These are phyloP conservation scores for Misgurnus mizolepis DNA, from an alignment of 2,113 vertebrate species.

Conservation along the genomic window DNA sequence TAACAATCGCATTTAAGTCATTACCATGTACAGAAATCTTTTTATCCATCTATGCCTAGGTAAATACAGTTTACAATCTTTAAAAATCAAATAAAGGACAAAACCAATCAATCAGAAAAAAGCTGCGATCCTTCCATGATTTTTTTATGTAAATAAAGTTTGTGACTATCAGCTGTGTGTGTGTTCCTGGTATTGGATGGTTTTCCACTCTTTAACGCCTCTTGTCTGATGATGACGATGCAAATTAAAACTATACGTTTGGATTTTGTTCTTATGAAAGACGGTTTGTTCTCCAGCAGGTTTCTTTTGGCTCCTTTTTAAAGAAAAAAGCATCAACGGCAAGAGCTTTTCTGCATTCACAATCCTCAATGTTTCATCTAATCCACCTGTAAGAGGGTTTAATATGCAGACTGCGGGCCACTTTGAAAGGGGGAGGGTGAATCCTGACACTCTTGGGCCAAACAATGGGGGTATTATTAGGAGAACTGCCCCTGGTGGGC, in stretches of 20 bases:
- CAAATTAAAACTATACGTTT: background rate
- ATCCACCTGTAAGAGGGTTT: constrained; percentile 74
- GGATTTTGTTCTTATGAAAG: background rate
- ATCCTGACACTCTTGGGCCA: constrained; percentile 59
- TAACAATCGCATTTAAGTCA: no score
- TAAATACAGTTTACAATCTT: no score
- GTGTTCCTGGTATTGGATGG: background rate
- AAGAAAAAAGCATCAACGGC: constrained; percentile 33
- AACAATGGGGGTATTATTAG: constrained; percentile 74
- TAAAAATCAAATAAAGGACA: no score
- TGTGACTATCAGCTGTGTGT: background rate
- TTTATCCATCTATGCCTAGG: no score
- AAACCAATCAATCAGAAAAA: no score
- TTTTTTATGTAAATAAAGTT: no score
- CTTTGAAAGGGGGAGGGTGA: constrained; percentile 36
- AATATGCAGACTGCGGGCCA: constrained; percentile 68
- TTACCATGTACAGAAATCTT: no score
- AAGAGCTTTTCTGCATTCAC: constrained; percentile 43
- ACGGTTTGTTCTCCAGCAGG: background rate
- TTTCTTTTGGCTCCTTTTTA: no score
- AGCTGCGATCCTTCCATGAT: no score
- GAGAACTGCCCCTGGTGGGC: constrained; percentile 33
- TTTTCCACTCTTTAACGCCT: no score
- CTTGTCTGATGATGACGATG: background rate
- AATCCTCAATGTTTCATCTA: constrained; percentile 71